A percentile compares a stretch with the other conserved stretches of the same genome.
These are phyloP conservation scores for Anastrepha obliqua DNA, from an alignment of 1,140 invertebrate genomes.

Conservation along the genomic window DNA sequence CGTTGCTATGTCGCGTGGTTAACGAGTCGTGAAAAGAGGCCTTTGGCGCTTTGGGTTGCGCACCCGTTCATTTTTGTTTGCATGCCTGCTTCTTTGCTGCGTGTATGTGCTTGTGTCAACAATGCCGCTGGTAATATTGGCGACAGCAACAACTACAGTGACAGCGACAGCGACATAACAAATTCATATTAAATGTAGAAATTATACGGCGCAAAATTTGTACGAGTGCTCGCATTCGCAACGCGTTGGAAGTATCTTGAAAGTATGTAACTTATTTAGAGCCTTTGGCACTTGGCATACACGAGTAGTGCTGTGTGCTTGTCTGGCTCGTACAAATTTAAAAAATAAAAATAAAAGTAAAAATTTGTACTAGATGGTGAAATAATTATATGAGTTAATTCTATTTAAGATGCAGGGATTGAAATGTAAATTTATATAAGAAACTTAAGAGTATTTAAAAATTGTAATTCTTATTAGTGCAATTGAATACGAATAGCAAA, in stretches of 20 bases:
- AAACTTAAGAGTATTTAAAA: background rate
- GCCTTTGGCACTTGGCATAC: background rate
- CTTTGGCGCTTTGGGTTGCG: constrained; percentile 36
- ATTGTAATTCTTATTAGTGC: too few species aligned
- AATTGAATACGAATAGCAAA: too few species aligned
- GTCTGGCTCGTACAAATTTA: background rate
- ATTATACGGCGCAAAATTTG: background rate
- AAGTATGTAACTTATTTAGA: background rate
- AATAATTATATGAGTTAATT: constrained; percentile 32
- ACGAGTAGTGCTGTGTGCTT: background rate
- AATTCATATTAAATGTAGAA: constrained; percentile 41
- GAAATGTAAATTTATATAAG: background rate
- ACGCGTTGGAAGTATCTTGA: background rate
- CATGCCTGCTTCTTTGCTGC: background rate
- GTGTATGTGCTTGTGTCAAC: constrained; percentile 57
- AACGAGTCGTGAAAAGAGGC: constrained; percentile 43
- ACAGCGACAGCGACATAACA: constrained; percentile 60
- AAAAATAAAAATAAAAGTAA: constrained; percentile 1
- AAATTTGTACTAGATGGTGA: background rate
- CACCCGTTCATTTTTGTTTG: constrained; percentile 57
- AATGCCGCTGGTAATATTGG: constrained; percentile 64
- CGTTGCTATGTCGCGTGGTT: constrained; percentile 25
- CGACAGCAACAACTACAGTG: constrained; percentile 58
- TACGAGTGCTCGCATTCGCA: background rate
- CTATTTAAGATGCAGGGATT: background rate